Evolutionary conservation across 64 coral and sea anemone species (phyloP).

Genomic region (Actinia tenebrosa): DNA sequence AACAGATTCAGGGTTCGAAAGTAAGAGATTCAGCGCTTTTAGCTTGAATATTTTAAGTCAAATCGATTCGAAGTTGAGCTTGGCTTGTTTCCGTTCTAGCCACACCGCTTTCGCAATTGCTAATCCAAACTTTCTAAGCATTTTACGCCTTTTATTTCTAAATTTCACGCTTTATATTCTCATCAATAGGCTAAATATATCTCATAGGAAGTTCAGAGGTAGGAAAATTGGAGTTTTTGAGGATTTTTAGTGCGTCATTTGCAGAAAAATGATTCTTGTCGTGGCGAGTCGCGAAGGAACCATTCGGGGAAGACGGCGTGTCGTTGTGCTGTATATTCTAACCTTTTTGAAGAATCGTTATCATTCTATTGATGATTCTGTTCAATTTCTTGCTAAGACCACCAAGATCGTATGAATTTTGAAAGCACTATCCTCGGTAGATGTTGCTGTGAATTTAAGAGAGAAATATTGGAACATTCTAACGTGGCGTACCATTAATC

Average conservation of each 20-base stretch:
- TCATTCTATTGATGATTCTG: not conserved
- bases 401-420: not conserved
- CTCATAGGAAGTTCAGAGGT: not conserved
- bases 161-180: not conserved
- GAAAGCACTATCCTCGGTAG: not conserved
- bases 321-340: not conserved
- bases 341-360: not conserved
- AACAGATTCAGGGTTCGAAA: not conserved
- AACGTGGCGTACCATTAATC: not conserved
- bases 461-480: not conserved
- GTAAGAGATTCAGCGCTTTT: constrained; percentile 10
- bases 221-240: not conserved
- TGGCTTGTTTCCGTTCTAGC: not conserved
- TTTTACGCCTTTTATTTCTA: not conserved
- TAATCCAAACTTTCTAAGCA: not conserved
- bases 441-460: not conserved
- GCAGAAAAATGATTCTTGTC: not conserved
- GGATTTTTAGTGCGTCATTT: not conserved
- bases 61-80: not conserved
- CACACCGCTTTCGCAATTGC: constrained; percentile 23
- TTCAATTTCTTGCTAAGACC: not conserved
- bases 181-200: not conserved
- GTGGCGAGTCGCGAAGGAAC: not conserved
- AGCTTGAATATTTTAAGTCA: not conserved
- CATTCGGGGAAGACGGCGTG: not conserved